phyloP scores from a whole-genome alignment of 2,113 vertebrate species.

The Malurus melanocephalus region DNA sequence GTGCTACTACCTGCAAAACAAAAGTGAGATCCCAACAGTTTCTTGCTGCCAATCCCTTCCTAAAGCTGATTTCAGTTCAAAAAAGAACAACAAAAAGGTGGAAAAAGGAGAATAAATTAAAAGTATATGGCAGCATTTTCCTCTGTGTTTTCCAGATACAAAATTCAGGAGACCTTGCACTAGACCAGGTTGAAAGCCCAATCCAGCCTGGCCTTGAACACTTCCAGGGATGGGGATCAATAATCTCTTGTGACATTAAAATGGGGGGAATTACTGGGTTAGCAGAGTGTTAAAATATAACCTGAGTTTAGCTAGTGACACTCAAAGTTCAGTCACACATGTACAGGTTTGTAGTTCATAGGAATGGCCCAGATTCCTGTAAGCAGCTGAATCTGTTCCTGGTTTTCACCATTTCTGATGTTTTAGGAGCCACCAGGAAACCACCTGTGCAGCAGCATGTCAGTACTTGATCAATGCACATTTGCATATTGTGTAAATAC shows the following conservation, averaged over 20 bases:
- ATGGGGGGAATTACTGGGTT: background rate
- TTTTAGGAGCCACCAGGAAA: background rate
- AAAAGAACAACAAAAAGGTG: background rate
- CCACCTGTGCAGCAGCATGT: background rate
- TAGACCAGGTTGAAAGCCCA: background rate
- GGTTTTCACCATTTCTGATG: background rate
- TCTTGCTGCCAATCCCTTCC: background rate
- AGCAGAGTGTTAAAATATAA: background rate
- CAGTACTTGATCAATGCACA: background rate
- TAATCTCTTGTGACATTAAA: background rate
- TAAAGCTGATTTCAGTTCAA: background rate
- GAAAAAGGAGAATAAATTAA: background rate
- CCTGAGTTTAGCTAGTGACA: background rate
- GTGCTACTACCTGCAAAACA: background rate
- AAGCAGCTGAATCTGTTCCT: background rate
- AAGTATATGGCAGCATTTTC: background rate
- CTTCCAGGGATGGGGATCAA: background rate
- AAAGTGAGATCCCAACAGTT: background rate
- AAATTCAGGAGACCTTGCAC: background rate
- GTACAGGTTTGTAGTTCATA: background rate
- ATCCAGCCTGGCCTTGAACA: background rate
- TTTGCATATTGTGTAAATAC: background rate
- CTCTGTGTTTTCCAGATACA: background rate
- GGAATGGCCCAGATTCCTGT: background rate
- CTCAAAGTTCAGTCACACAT: background rate